A percentile compares a stretch with the other conserved stretches of the same genome.
These are phyloP conservation scores for Megalops cyprinoides DNA, from an alignment of 2,797 vertebrate genomes.

Conservation along the genomic window DNA sequence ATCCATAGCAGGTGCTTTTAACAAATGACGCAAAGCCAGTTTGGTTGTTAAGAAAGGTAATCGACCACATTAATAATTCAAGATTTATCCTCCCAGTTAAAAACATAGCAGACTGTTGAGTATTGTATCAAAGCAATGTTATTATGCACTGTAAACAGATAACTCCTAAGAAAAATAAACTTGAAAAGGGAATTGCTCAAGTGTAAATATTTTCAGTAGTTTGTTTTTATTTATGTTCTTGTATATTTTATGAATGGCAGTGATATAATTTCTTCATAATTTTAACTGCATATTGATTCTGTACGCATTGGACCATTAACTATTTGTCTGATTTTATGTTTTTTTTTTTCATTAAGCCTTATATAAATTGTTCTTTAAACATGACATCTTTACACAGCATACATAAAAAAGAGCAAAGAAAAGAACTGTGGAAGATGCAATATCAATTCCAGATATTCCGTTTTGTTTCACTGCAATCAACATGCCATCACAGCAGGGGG, in stretches of 20 bases:
- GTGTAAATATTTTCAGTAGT: neutral
- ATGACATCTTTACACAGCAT: no score
- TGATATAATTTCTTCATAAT: neutral
- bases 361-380: no score
- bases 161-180: neutral
- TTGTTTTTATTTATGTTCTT: neutral
- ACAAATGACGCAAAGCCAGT: neutral
- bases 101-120: neutral
- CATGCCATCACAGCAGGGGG: no score
- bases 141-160: neutral
- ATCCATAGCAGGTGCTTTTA: neutral
- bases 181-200: neutral
- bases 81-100: neutral
- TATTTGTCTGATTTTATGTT: conserved; percentile 12
- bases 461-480: no score
- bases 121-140: neutral
- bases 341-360: conserved; percentile 11
- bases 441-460: no score
- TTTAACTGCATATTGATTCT: neutral
- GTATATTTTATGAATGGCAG: neutral
- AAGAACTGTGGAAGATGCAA: neutral
- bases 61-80: neutral
- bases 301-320: no score
- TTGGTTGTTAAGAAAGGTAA: neutral
- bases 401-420: no score